These are phyloP conservation scores for Lysandra coridon DNA, from an alignment of 2,888 invertebrate genomes.

Conservation along the genomic window DNA sequence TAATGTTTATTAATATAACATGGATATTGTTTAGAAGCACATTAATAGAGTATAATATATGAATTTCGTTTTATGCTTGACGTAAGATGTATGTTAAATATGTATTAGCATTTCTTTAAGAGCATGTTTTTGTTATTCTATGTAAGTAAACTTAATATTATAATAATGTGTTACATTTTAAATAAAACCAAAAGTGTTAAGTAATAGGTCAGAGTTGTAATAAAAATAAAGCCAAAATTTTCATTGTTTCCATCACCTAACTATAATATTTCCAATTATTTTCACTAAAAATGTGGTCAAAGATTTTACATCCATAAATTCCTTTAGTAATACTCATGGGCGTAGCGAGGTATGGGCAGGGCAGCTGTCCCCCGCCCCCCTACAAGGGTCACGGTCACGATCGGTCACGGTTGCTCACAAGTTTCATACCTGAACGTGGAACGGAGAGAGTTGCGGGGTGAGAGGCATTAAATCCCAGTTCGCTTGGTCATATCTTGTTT, in stretches of 20 bases:
- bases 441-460: too few species aligned
- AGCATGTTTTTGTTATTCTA: constrained; percentile 47
- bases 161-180: constrained; percentile 38
- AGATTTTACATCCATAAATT: too few species aligned
- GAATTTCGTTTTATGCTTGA: constrained; percentile 39
- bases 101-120: constrained; percentile 9
- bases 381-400: too few species aligned
- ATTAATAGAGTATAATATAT: constrained; percentile 4
- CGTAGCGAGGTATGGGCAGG: too few species aligned
- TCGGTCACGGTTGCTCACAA: too few species aligned
- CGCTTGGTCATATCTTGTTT: too few species aligned
- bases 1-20: neutral
- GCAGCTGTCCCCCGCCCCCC: too few species aligned
- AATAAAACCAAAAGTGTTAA: constrained; percentile 52
- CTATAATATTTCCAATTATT: too few species aligned
- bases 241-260: neutral
- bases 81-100: constrained; percentile 46
- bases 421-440: too few species aligned
- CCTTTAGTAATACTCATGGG: too few species aligned
- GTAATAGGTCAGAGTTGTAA: constrained; percentile 24
- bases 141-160: constrained; percentile 45
- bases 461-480: too few species aligned
- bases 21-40: neutral
- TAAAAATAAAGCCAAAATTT: constrained; percentile 16
- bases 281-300: too few species aligned